Percentiles rank a stretch among this genome's conserved stretches.
phyloP scores from a whole-genome alignment of 1,140 invertebrate genomes.

The Teleogryllus occipitalis region DNA sequence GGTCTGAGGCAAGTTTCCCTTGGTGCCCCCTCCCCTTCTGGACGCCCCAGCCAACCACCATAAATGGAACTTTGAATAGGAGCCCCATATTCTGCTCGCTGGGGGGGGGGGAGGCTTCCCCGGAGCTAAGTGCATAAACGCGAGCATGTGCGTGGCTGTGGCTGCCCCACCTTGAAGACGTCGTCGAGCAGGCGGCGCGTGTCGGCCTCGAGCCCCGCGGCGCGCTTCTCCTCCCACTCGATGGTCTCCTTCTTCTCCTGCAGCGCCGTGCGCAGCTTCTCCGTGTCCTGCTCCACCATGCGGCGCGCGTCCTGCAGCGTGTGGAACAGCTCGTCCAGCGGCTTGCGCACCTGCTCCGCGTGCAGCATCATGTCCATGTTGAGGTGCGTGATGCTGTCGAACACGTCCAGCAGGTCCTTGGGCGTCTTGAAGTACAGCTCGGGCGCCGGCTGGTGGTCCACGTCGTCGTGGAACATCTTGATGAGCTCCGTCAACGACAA shows the following conservation, averaged over 20 bases:
- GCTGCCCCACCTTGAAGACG: background rate
- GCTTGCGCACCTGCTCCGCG: background rate
- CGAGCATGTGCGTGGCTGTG: no score
- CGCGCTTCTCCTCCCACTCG: background rate
- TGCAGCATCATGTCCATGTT: background rate
- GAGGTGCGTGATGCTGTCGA: background rate
- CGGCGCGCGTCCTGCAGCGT: background rate
- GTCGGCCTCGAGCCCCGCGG: background rate
- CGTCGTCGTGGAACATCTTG: background rate
- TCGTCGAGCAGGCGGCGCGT: background rate
- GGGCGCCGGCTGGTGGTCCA: background rate
- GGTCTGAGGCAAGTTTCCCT: no score
- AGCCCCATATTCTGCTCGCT: no score
- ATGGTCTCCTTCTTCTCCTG: background rate
- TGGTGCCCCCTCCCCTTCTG: no score
- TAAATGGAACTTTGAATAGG: no score
- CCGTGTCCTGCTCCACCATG: background rate
- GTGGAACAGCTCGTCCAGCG: background rate
- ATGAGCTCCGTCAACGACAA: background rate
- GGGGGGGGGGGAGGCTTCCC: no score
- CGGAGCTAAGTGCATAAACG: no score
- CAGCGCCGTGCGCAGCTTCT: background rate
- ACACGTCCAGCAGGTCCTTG: background rate
- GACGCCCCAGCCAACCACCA: no score
- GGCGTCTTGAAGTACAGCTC: background rate